A percentile compares a stretch with the other conserved stretches of the same genome.
Evolutionary conservation across 2,888 invertebrate species (phyloP).

Genomic region (Archips xylosteana): DNA sequence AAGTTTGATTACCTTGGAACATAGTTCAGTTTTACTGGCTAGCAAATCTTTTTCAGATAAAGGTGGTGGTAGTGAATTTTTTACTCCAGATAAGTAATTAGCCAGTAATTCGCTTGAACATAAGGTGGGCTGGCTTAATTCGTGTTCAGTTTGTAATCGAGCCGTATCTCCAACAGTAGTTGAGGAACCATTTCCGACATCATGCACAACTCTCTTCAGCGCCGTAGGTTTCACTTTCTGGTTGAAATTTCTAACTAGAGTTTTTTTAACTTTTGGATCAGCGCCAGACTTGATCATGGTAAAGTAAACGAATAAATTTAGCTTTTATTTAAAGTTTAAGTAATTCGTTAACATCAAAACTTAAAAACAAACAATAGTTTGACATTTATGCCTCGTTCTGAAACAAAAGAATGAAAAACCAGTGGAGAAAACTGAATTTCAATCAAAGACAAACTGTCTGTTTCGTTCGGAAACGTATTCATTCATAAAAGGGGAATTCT

Average conservation of each 20-base stretch:
- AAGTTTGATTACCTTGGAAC: constrained; percentile 60
- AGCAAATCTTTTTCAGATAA: constrained; percentile 57
- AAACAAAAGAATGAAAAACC: not conserved
- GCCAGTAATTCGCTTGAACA: constrained; percentile 75
- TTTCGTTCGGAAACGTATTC: constrained; percentile 13
- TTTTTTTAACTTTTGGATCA: constrained; percentile 76
- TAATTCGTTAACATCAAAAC: not conserved
- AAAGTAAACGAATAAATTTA: not conserved
- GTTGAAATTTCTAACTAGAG: constrained; percentile 70
- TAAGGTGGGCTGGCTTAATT: constrained; percentile 64
- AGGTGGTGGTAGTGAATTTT: constrained; percentile 55
- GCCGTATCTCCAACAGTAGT: constrained; percentile 39
- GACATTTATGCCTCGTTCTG: not conserved
- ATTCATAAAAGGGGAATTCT: constrained; percentile 17
- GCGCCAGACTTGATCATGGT: constrained; percentile 64
- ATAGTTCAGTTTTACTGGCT: constrained; percentile 57
- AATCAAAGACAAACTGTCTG: constrained; percentile 17
- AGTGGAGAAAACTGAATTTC: not conserved
- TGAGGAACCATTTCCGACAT: constrained; percentile 54
- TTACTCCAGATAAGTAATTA: constrained; percentile 67
- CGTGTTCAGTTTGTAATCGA: constrained; percentile 53
- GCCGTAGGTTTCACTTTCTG: constrained; percentile 55
- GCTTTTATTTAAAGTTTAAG: not conserved
- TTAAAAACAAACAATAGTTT: not conserved
- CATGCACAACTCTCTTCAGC: constrained; percentile 55